These are phyloP conservation scores for Neoarius graeffei DNA, from an alignment of 2,113 vertebrate genomes.

Conservation along the genomic window DNA sequence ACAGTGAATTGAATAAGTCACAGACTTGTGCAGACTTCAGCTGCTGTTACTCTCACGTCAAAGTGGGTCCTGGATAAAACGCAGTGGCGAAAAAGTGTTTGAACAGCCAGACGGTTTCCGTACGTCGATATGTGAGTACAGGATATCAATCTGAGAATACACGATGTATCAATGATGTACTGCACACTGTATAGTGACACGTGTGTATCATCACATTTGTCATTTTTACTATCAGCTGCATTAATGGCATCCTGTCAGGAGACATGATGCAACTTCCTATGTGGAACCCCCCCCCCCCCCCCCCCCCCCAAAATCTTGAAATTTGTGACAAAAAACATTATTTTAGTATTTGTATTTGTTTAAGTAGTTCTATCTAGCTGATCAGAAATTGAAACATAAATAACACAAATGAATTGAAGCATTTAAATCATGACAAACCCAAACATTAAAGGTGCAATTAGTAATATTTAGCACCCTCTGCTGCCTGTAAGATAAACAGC, in stretches of 20 bases:
- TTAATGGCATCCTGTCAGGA: not conserved
- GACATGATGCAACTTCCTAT: not conserved
- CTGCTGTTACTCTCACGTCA: conserved; percentile 37
- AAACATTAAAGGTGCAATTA: not conserved
- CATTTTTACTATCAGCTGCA: not conserved
- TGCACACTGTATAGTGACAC: too few species aligned
- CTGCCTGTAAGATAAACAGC: not conserved
- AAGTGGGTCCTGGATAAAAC: conserved; percentile 41
- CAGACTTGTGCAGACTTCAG: conserved; percentile 29
- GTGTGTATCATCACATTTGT: not conserved
- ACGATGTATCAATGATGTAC: not conserved
- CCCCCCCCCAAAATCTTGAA: not conserved
- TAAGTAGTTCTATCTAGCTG: not conserved
- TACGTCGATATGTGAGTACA: not conserved
- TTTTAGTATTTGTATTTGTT: not conserved
- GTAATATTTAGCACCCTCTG: not conserved
- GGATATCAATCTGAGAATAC: too few species aligned
- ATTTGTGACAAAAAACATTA: not conserved
- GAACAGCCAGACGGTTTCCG: not conserved
- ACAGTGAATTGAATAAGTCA: conserved; percentile 56
- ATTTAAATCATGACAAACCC: not conserved
- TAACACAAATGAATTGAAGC: not conserved
- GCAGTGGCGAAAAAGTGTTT: not conserved
- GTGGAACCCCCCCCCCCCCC: not conserved
- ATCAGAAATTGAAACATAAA: not conserved